Evolutionary conservation across 2,888 invertebrate genomes (phyloP), one percentile per base, ranked within the genome.

Genomic region (Caradrina clavipalpis): DNA sequence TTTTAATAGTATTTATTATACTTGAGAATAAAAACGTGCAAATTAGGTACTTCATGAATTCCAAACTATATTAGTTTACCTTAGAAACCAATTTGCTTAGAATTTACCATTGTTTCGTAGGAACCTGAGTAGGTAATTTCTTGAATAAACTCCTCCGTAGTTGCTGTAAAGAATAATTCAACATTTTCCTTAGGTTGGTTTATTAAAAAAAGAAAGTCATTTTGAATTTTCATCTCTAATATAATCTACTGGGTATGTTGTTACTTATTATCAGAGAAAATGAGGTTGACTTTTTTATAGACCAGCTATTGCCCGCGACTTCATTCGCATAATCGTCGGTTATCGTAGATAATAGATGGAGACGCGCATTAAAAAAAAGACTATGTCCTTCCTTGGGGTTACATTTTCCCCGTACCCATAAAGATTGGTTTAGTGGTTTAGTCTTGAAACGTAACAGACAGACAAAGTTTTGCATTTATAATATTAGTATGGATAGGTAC

Each of bases 61-160:
- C 5, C 35, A 2, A 65, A 10, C 35, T 45, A 51, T 10, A 64
- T 73, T 50, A 56, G 42, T 65, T 56, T 26, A 19, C 19, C 8
- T 8, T 26, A 51, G n/a, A 31, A 73, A 67, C n/a, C 19, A 66
- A 74, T 71, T 51, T 71, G 74, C 21, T n/a, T 35, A 5, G 2
- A 8, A 65, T 21, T 15, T n/a, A 8, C 19, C 11, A 13, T 11
- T 42, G 10, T 73, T 57, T 57, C 39, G 31, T 35, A 47, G n/a
- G 11, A 21, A 21, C n/a, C 10, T 19, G 51, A 53, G 26, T 26
- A 56, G 13, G 11, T 66, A 66, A 72, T 74, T 74, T 56, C 50
- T 39, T 42, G n/a, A 58, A 58, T 19, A 49, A 75, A 58, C 26
- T 56, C 21, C 26, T 51, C n/a, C 15, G 15, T 35, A 17, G 39